Percentiles rank a stretch among this genome's conserved stretches.
These are phyloP conservation scores for Sepioteuthis lessoniana DNA, from an alignment of 2,888 invertebrate genomes.

Conservation along the genomic window DNA sequence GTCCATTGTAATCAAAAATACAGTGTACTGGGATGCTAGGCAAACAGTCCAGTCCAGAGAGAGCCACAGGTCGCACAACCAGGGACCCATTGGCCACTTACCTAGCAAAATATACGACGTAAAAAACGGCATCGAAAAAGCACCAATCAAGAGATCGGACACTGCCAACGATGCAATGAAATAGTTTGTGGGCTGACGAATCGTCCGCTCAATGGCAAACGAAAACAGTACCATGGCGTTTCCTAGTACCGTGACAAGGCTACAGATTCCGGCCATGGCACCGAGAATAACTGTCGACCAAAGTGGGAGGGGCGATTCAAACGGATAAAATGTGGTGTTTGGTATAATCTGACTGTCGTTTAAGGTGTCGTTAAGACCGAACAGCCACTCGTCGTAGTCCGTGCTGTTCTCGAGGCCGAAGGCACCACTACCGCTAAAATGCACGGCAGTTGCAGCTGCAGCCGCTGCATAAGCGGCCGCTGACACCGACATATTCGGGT, in stretches of 20 bases:
- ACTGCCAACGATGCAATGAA: conserved; percentile 98
- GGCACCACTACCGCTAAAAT: background rate
- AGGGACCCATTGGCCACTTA: conserved; percentile 95
- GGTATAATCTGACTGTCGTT: background rate
- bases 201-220: conserved; percentile 92
- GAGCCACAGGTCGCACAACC: conserved; percentile 97
- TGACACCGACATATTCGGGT: background rate
- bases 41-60: conserved; percentile 99
- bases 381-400: background rate
- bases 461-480: background rate
- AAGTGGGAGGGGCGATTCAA: conserved; percentile 80
- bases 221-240: conserved; percentile 95
- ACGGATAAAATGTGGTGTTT: background rate
- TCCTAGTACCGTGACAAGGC: conserved; percentile 92
- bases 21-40: conserved; percentile 98
- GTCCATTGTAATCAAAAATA: conserved; percentile 97
- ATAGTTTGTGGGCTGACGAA: conserved; percentile 97
- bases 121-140: conserved; percentile 98
- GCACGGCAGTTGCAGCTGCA: background rate
- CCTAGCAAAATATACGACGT: conserved; percentile 97
- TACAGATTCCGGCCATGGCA: conserved; percentile 88
- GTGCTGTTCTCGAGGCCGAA: background rate
- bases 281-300: conserved; percentile 94
- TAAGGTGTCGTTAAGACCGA: background rate
- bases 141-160: conserved; percentile 96